Percentiles rank a stretch among this genome's conserved stretches.
These are phyloP conservation scores for Diarsia mendica DNA, from an alignment of 2,888 invertebrate genomes.

Conservation along the genomic window DNA sequence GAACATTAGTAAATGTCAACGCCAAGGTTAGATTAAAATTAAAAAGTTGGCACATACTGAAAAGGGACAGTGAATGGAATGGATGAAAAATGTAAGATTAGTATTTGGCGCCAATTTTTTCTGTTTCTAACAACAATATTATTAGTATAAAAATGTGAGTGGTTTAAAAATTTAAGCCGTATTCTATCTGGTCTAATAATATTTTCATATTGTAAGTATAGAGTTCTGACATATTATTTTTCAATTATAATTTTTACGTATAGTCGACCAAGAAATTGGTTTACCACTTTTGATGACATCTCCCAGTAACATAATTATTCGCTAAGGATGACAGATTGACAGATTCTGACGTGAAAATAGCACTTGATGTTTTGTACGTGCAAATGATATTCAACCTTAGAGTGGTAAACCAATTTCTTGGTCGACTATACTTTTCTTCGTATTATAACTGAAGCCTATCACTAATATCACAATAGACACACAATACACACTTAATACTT, in stretches of 20 bases:
- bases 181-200: neutral
- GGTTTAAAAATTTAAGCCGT: neutral
- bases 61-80: constrained; percentile 25
- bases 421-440: no score
- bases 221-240: neutral
- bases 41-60: constrained; percentile 40
- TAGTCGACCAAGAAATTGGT: no score
- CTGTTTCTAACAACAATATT: neutral
- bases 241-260: neutral
- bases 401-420: no score
- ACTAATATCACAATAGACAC: constrained; percentile 14
- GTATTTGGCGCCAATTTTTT: constrained; percentile 15
- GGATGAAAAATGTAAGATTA: constrained; percentile 9
- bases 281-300: no score
- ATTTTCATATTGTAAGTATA: neutral
- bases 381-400: no score
- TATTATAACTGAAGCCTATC: neutral
- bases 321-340: no score
- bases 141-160: neutral
- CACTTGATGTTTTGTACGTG: no score
- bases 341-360: no score
- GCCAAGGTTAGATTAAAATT: constrained; percentile 56
- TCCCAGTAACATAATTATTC: no score
- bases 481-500: constrained; percentile 20
- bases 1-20: constrained; percentile 45